Base-by-base conservation (phyloP, 2,797 vertebrate genomes). In the Acrocephalus scirpaceus region DNA sequence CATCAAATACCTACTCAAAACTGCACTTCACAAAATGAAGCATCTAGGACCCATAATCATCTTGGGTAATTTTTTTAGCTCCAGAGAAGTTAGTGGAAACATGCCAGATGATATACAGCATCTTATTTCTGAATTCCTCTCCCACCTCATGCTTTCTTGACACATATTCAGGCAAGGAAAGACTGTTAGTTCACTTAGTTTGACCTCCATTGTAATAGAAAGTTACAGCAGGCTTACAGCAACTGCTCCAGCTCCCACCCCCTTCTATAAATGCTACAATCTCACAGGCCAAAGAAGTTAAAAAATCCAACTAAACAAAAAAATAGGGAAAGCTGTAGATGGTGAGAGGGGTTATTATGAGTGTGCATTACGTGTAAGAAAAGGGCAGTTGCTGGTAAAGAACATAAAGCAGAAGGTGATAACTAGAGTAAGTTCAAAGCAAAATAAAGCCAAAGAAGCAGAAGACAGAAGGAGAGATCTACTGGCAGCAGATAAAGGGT, bases 1-100 rank as follows among this genome's bases (percentile, higher is more conserved):
- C 53, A 91, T 30, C 75, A 89, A 91, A 96, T 54, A 88, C 34
- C 77, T 90, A 42, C 50, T 90, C 30, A 79, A 58, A 95, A 29
- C 66, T 29, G 38, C 66, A 32, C 32, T 88, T 90, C 32, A 87
- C 73, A 95, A 92, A 91, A 27, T n/a, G 38, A 88, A 94, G 54
- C 3, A 48, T 50, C 20, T 42, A 60, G 26, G 30, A 27, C 25
- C 11, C 13, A 23, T 53, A 42, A n/a, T 61, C 62, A 82, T 16
- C 29, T 45, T 48, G 6, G 20, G 7, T 58, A 70, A 65, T 32
- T 21, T 45, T 26, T 73, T 58, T 30, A 21, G 14, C 7, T 54
- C 23, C 30, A 73, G 36, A 86, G 71, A 54, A 34, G 2, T 34
- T 54, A 66, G 18, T 20, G 30, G 30, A 91, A 80, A 44, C 27